phyloP scores from a whole-genome alignment of 2,888 invertebrate species.

The Caenorhabditis virilis region DNA sequence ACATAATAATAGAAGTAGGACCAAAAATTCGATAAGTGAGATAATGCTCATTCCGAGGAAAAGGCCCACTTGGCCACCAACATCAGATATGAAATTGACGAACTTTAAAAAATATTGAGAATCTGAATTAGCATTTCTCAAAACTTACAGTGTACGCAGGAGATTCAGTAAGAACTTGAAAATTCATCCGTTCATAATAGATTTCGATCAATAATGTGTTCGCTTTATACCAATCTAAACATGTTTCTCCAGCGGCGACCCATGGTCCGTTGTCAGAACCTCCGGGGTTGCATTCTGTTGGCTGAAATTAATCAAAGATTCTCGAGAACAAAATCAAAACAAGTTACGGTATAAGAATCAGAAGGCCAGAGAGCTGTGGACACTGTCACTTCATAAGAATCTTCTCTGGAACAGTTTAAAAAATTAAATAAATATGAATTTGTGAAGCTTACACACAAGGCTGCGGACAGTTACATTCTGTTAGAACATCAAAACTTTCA shows the following conservation, averaged over 20 bases:
- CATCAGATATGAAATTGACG: slow-evolving; percentile 69
- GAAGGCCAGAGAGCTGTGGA: slow-evolving; percentile 67
- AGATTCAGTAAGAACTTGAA: slow-evolving; percentile 63
- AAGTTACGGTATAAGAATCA: slow-evolving; percentile 54
- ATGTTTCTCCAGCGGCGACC: slow-evolving; percentile 15
- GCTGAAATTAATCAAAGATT: slow-evolving; percentile 39
- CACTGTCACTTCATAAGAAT: slow-evolving; percentile 61
- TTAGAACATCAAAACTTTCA: slow-evolving; percentile 50
- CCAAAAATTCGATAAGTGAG: slow-evolving; percentile 44
- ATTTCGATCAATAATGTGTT: slow-evolving; percentile 69
- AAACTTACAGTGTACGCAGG: slow-evolving; percentile 55
- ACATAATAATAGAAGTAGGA: slow-evolving; percentile 41
- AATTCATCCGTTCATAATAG: slow-evolving; percentile 69
- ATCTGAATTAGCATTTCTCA: background rate
- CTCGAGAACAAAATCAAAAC: background rate
- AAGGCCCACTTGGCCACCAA: slow-evolving; percentile 70
- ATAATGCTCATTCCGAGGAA: slow-evolving; percentile 67
- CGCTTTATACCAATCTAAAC: slow-evolving; percentile 54
- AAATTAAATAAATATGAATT: slow-evolving; percentile 4
- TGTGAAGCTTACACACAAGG: slow-evolving; percentile 63
- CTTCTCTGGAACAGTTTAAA: slow-evolving; percentile 43
- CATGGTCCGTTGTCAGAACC: slow-evolving; percentile 28
- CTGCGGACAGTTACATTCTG: slow-evolving; percentile 62
- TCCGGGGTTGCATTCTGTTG: slow-evolving; percentile 54
- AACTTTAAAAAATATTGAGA: slow-evolving; percentile 49